Conservation (phyloP, 2,797 vertebrate species). For the Danio kyathit region DNA sequence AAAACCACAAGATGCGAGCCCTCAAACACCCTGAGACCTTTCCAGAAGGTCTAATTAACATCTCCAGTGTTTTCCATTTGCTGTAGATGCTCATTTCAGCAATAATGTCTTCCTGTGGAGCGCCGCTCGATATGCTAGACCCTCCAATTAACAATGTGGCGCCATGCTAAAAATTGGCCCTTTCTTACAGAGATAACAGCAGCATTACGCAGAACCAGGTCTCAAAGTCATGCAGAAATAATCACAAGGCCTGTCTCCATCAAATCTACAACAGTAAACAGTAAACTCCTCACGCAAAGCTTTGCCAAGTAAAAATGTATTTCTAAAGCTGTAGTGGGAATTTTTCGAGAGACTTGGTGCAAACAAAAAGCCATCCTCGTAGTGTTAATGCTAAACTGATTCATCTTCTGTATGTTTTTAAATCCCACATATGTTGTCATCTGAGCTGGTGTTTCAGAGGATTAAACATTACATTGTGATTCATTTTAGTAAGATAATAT, state of each 20-base stretch:
- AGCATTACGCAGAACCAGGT: not conserved
- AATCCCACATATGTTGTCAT: too few species aligned
- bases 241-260: not conserved
- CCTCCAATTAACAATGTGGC: not conserved
- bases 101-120: constrained; percentile 3
- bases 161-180: not conserved
- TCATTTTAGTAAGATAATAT: too few species aligned
- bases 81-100: not conserved
- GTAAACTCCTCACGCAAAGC: not conserved
- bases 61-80: not conserved
- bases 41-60: constrained; percentile 18
- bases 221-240: not conserved
- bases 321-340: not conserved
- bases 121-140: not conserved
- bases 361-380: not conserved
- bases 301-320: constrained; percentile 16
- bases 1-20: not conserved
- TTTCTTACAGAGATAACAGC: not conserved
- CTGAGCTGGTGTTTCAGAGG: too few species aligned
- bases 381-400: not conserved
- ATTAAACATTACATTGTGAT: too few species aligned
- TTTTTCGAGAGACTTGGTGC: not conserved
- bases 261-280: not conserved
- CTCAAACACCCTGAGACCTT: constrained; percentile 27
- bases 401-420: not conserved